A percentile compares a stretch with the other conserved stretches of the same genome.
phyloP scores from a whole-genome alignment of 2,113 vertebrate species.

The Helogale parvula region DNA sequence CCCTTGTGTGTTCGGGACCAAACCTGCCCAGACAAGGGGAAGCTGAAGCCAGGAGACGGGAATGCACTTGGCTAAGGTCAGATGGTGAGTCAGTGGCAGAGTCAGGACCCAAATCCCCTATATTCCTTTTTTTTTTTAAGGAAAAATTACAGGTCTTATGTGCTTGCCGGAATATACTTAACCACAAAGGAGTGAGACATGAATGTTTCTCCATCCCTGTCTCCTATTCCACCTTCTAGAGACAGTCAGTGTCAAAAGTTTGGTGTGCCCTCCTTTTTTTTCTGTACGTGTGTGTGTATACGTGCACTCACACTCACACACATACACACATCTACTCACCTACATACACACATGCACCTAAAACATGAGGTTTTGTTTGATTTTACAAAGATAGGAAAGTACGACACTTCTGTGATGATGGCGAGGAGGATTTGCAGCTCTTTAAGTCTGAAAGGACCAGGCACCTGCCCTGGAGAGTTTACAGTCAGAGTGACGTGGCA shows the following conservation, averaged over 20 bases:
- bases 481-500: accelerated
- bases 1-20: not conserved
- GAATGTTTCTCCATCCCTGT: not conserved
- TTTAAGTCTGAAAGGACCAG: not conserved
- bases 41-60: not conserved
- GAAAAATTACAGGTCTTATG: not conserved
- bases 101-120: not conserved
- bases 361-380: not conserved
- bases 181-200: not conserved
- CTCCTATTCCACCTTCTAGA: not conserved
- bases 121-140: not conserved
- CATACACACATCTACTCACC: too few species aligned
- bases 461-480: not conserved
- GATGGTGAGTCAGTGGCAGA: not conserved
- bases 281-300: accelerated
- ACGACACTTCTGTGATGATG: not conserved
- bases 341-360: not conserved
- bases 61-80: not conserved
- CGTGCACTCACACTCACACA: accelerated
- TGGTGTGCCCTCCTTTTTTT: not conserved
- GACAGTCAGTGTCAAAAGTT: not conserved
- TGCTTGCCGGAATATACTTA: not conserved
- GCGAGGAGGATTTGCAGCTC: not conserved
- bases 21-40: not conserved
- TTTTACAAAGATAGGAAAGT: not conserved